Evolutionary conservation across 2,797 vertebrate genomes (phyloP).

Genomic region (Melanotaenia boesemani): DNA sequence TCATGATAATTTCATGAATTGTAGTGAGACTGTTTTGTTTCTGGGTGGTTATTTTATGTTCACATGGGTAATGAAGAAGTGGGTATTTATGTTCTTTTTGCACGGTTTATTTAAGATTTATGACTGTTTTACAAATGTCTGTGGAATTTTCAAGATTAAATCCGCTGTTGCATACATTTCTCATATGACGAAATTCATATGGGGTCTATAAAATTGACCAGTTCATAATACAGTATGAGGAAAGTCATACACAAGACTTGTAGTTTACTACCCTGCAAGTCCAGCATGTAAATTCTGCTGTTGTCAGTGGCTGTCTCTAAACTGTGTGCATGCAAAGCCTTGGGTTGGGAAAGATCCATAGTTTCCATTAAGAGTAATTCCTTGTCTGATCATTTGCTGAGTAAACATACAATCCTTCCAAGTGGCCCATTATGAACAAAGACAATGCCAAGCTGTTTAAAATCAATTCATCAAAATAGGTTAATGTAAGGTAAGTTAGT

Average conservation of each 20-base stretch:
- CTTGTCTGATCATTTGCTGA: constrained; percentile 79
- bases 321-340: constrained; percentile 43
- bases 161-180: neutral
- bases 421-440: constrained; percentile 68
- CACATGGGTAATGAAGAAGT: too few species aligned
- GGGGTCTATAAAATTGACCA: neutral
- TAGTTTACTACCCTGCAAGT: constrained; percentile 24
- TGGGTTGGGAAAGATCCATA: constrained; percentile 79
- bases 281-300: constrained; percentile 60
- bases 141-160: neutral
- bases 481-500: constrained; percentile 41
- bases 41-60: too few species aligned
- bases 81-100: too few species aligned
- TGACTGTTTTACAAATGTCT: neutral
- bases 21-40: too few species aligned
- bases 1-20: too few species aligned
- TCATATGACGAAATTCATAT: neutral
- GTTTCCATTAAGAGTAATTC: constrained; percentile 82
- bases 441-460: constrained; percentile 69
- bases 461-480: constrained; percentile 70
- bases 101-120: too few species aligned
- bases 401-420: constrained; percentile 75
- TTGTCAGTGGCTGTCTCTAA: constrained; percentile 64
- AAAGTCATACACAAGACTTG: constrained; percentile 24
- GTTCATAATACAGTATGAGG: neutral